Percentiles rank a stretch among this genome's conserved stretches.
These are phyloP conservation scores for Melitaea cinxia DNA, from an alignment of 1,140 invertebrate genomes.

Conservation along the genomic window DNA sequence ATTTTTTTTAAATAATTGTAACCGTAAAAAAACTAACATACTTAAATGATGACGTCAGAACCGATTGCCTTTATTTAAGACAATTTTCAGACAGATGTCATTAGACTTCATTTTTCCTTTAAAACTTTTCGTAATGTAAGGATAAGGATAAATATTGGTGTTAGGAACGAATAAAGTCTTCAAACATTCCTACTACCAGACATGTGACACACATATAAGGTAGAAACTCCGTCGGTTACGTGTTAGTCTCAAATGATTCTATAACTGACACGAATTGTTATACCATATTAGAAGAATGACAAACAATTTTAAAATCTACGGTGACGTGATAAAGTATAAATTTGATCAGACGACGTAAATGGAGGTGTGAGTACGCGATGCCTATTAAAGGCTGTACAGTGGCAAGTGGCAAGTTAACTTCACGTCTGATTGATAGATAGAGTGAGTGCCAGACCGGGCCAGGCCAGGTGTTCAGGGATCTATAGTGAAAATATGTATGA, in stretches of 20 bases:
- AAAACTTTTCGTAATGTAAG: too few relatives aligned
- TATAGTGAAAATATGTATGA: constrained; percentile 50
- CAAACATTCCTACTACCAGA: constrained; percentile 42
- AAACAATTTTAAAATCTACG: constrained; percentile 34
- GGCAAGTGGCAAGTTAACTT: constrained; percentile 58
- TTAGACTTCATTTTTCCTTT: too few relatives aligned
- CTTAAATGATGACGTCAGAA: too few relatives aligned
- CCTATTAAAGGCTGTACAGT: constrained; percentile 63
- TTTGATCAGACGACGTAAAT: not conserved
- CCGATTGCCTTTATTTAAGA: too few relatives aligned
- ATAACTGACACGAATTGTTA: constrained; percentile 49
- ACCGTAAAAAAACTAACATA: too few relatives aligned
- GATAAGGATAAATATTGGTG: constrained; percentile 2
- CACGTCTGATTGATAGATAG: constrained; percentile 66
- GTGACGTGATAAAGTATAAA: constrained; percentile 35
- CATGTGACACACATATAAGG: constrained; percentile 34
- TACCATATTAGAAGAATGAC: constrained; percentile 43
- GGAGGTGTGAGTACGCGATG: constrained; percentile 47
- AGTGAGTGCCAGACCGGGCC: constrained; percentile 50
- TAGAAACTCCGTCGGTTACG: constrained; percentile 54
- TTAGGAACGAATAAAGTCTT: constrained; percentile 45
- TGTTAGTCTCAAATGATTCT: constrained; percentile 58
- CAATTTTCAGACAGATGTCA: too few relatives aligned
- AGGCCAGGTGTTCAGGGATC: constrained; percentile 58
- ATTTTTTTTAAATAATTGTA: too few relatives aligned